Evolutionary conservation across 2,797 vertebrate genomes (phyloP).

Genomic region (Notolabrus celidotus): DNA sequence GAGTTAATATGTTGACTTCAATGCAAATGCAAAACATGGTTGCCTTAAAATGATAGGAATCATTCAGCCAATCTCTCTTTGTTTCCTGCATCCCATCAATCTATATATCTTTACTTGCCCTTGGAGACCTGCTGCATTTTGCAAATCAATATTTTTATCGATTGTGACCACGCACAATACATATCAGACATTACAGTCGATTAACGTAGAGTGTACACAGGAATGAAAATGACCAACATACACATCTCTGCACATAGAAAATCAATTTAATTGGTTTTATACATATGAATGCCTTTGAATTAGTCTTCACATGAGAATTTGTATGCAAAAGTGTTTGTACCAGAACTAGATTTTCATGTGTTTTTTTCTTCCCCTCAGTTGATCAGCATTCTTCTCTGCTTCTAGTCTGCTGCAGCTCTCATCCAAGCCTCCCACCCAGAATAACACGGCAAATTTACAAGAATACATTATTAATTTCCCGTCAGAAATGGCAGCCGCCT

Average conservation of each 20-base stretch:
- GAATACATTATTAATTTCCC: conserved; percentile 83
- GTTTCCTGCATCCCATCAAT: conserved; percentile 49
- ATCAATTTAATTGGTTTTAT: not conserved
- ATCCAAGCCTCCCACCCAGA: conserved; percentile 45
- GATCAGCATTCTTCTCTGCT: conserved; percentile 60
- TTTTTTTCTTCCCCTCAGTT: conserved; percentile 13
- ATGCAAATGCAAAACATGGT: conserved; percentile 31
- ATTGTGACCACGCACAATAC: conserved; percentile 46
- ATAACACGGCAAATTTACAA: conserved; percentile 80
- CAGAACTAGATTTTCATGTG: not conserved
- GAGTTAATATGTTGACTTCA: conserved; percentile 10
- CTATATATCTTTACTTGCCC: conserved; percentile 29
- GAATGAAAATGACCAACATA: not conserved
- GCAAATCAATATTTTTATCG: conserved; percentile 50
- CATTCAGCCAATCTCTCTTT: conserved; percentile 47
- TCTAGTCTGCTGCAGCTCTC: conserved; percentile 18
- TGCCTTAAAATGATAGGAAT: conserved; percentile 9
- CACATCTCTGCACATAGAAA: not conserved
- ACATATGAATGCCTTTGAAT: conserved; percentile 6
- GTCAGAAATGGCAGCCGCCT: conserved; percentile 71
- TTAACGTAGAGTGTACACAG: conserved; percentile 14
- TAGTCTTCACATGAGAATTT: not conserved
- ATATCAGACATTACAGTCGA: conserved; percentile 23
- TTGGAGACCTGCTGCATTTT: conserved; percentile 38
- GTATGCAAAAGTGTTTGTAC: not conserved